These are phyloP conservation scores for Knipowitschia caucasica DNA, from an alignment of 2,797 vertebrate species.

Conservation along the genomic window DNA sequence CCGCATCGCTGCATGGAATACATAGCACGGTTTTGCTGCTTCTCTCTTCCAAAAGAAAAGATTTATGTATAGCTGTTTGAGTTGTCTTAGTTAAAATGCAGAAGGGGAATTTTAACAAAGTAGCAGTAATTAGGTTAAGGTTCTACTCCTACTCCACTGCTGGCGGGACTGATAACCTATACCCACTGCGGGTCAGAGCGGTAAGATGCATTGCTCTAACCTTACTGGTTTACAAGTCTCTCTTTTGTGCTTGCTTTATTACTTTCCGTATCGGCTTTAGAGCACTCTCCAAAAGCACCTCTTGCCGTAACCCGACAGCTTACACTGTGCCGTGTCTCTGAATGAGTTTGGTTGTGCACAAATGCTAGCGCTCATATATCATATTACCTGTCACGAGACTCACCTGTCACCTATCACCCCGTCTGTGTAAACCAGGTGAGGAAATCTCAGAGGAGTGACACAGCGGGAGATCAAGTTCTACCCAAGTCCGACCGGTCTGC, in stretches of 20 bases:
- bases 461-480: constrained; percentile 26
- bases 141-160: constrained; percentile 64
- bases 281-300: constrained; percentile 23
- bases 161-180: constrained; percentile 31
- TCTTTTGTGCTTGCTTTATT: constrained; percentile 21
- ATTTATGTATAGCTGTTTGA: constrained; percentile 8
- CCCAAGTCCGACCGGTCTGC: constrained; percentile 60
- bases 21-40: neutral
- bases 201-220: constrained; percentile 55
- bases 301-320: constrained; percentile 24
- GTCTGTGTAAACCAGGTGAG: constrained; percentile 66
- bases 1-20: neutral
- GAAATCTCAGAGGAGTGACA: constrained; percentile 56
- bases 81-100: constrained; percentile 47
- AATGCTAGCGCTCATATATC: constrained; percentile 19
- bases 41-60: constrained; percentile 2
- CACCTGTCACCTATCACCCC: constrained; percentile 12
- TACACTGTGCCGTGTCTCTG: neutral
- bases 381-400: constrained; percentile 37
- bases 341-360: constrained; percentile 8
- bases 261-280: constrained; percentile 4
- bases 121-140: constrained; percentile 61
- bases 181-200: constrained; percentile 62
- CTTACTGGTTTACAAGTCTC: constrained; percentile 23
- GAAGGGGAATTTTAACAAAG: constrained; percentile 28